Evolutionary conservation across 2,113 vertebrate genomes (phyloP).

Genomic region (Dasyurus viverrinus): DNA sequence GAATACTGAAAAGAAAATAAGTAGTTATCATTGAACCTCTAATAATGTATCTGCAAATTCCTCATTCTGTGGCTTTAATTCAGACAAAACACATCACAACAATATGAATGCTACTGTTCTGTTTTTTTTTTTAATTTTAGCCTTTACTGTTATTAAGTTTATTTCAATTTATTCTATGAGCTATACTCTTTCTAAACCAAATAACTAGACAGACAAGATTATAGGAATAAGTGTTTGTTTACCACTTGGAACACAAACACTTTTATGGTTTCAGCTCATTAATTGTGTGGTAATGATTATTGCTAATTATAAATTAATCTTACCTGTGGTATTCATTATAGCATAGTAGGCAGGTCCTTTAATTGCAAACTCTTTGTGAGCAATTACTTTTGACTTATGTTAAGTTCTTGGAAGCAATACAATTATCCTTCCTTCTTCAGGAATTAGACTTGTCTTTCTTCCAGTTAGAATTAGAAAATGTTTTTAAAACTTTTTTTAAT

Average conservation of each 20-base stretch:
- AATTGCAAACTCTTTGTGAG: background rate
- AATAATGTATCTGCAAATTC: background rate
- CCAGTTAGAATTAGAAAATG: background rate
- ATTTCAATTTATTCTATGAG: background rate
- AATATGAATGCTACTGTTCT: background rate
- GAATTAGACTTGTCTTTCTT: background rate
- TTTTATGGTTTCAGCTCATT: background rate
- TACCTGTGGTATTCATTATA: background rate
- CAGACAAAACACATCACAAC: background rate
- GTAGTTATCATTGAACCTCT: background rate
- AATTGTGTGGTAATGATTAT: background rate
- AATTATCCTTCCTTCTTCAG: background rate
- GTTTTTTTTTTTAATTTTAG: background rate
- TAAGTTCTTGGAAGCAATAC: background rate
- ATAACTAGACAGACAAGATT: background rate
- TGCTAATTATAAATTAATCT: background rate
- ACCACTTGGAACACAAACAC: background rate
- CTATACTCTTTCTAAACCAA: background rate
- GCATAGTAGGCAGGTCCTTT: background rate
- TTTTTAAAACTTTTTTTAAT: background rate
- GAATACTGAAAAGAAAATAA: background rate
- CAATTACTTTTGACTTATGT: background rate
- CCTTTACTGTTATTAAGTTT: background rate
- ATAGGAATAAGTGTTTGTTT: background rate
- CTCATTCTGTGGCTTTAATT: conserved; percentile 4